Evolutionary conservation across 2,113 vertebrate genomes (phyloP), one percentile per base, ranked within the genome.

Genomic region (Perca fluviatilis): DNA sequence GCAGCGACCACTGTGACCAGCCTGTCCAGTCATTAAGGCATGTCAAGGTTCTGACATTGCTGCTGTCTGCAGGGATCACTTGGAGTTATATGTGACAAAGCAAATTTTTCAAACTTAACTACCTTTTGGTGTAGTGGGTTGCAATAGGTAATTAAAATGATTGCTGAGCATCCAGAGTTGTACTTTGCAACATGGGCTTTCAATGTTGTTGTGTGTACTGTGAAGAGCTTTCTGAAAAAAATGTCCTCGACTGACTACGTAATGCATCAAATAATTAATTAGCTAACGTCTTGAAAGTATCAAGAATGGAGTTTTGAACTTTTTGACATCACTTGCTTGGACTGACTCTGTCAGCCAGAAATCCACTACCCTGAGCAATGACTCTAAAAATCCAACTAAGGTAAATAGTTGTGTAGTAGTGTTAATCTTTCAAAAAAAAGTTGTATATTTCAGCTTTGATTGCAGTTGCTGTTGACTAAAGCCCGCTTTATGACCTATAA

Each of bases 11-110:
- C 49, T 71, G 62, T 75, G 47, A 74, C 63, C 43, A 64, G 51
- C 60, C 19, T 74, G 69, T 70, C 54, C 61, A 74, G 47, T 74
- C 74, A 75, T 43, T 57, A 58, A 58, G 36, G n/a, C 68, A 57
- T 30, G 25, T 63, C 54, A 49, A 49, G 15, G 43, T 33, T 7
- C 18, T 57, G 57, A 60, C 25, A 51, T 80, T 36, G 27, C 49
- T 33, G 15, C 19, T 63, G 61, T 67, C 36, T 79, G 12, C 40
- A 11, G 6, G 30, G 27, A 53, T 7, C 4, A 57, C 15, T 47
- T 61, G 9, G 16, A 53, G 8, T 57, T 72, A 7, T 9, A 40
- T 47, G 12, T 47, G 54, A 72, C n/a, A 57, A 49, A 75, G 15
- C 13, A 57, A 53, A 16, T 11, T 60, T 75, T 64, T 64, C 10